Conservation (phyloP, 2,113 vertebrate species). For the Chionodraco myersi region DNA sequence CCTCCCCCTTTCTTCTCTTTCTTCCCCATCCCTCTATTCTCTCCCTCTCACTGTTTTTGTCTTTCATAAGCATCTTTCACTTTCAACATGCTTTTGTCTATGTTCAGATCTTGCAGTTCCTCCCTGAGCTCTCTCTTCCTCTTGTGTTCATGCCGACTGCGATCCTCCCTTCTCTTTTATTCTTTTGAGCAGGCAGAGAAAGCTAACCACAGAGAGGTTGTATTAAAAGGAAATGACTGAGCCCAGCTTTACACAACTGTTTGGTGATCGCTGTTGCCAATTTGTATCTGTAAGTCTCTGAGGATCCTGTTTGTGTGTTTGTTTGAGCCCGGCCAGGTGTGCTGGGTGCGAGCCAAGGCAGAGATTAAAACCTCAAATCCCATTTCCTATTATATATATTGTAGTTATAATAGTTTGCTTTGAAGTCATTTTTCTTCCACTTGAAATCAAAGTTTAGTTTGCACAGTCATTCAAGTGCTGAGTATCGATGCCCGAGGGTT, state of each 20-base stretch:
- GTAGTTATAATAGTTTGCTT: constrained; percentile 64
- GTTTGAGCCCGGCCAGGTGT: constrained; percentile 78
- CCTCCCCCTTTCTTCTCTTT: constrained; percentile 43
- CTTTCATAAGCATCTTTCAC: constrained; percentile 67
- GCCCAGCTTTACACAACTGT: constrained; percentile 72
- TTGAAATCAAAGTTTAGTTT: constrained; percentile 63
- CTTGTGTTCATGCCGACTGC: constrained; percentile 39
- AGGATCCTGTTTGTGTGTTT: constrained; percentile 80
- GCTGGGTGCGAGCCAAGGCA: constrained; percentile 67
- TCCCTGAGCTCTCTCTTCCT: constrained; percentile 58
- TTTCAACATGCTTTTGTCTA: constrained; percentile 65
- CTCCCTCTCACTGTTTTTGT: constrained; percentile 44
- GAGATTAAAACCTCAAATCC: constrained; percentile 74
- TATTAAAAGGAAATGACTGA: constrained; percentile 73
- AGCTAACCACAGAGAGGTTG: constrained; percentile 70
- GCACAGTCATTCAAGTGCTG: constrained; percentile 32
- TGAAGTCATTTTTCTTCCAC: constrained; percentile 62
- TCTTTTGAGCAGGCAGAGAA: constrained; percentile 68
- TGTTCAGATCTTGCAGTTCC: constrained; percentile 67
- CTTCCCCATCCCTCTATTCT: constrained; percentile 50
- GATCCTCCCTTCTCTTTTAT: constrained; percentile 67
- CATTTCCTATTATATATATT: constrained; percentile 76
- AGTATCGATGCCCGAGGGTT: constrained; percentile 59
- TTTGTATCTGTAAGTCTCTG: constrained; percentile 78
- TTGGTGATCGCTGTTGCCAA: constrained; percentile 73